These are phyloP conservation scores for Ianthella basta DNA, from an alignment of 37 sponge, comb jelly and placozoan genomes.

Conservation along the genomic window DNA sequence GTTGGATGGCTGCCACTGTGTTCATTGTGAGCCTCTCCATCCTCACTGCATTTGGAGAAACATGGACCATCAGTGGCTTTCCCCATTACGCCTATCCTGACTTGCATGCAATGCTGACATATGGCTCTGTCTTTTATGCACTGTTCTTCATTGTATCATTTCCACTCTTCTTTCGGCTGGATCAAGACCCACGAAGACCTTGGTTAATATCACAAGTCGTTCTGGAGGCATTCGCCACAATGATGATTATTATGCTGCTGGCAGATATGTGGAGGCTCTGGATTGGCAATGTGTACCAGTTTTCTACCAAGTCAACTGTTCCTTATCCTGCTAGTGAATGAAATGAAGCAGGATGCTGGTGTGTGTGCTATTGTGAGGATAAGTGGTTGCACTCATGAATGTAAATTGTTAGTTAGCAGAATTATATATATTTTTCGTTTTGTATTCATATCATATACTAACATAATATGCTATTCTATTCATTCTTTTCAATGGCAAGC, in stretches of 20 bases:
- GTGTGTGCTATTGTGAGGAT: background rate
- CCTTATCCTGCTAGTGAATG: background rate
- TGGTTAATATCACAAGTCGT: slow-evolving; percentile 44
- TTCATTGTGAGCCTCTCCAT: slow-evolving; percentile 28
- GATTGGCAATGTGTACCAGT: slow-evolving; percentile 27
- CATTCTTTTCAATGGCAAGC: too few relatives aligned
- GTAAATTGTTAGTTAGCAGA: too few relatives aligned
- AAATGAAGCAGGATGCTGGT: background rate
- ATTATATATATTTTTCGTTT: too few relatives aligned
- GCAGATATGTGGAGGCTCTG: slow-evolving; percentile 60
- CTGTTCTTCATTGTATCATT: slow-evolving; percentile 64
- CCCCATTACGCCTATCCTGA: slow-evolving; percentile 75
- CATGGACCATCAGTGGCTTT: slow-evolving; percentile 67
- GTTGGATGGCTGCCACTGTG: background rate
- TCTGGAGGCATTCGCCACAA: slow-evolving; percentile 48
- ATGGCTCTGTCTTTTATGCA: slow-evolving; percentile 64
- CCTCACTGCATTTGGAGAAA: slow-evolving; percentile 55
- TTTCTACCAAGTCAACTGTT: background rate
- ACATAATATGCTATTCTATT: too few relatives aligned
- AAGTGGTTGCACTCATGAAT: too few relatives aligned
- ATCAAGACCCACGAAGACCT: slow-evolving; percentile 23
- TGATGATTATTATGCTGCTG: slow-evolving; percentile 63
- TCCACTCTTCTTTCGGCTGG: slow-evolving; percentile 60
- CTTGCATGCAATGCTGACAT: slow-evolving; percentile 55
- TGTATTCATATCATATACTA: too few relatives aligned